phyloP scores from a whole-genome alignment of 2,797 vertebrate genomes.

The Periparus ater region DNA sequence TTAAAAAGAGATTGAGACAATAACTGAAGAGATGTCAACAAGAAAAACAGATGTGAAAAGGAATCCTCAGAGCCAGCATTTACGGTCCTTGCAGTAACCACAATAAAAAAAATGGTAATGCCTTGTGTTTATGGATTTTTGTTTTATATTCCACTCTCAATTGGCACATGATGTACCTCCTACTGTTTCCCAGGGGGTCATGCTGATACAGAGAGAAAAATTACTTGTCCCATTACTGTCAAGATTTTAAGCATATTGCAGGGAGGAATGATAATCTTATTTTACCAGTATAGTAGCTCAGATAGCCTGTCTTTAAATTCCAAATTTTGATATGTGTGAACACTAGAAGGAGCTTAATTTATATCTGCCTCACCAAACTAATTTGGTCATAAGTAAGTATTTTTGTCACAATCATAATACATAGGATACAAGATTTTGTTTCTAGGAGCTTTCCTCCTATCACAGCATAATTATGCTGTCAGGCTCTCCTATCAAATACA shows the following conservation, averaged over 20 bases:
- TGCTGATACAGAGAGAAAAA: background rate
- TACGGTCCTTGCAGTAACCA: background rate
- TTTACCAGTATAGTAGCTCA: background rate
- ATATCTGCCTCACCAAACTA: background rate
- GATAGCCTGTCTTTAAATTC: background rate
- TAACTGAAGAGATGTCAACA: background rate
- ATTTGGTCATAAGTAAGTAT: background rate
- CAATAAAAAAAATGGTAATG: background rate
- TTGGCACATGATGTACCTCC: background rate
- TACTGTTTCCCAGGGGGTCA: background rate
- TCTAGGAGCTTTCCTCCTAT: background rate
- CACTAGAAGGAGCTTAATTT: background rate
- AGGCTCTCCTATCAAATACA: background rate
- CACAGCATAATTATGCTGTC: background rate
- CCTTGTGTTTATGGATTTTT: background rate
- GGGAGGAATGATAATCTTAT: background rate
- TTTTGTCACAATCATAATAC: background rate
- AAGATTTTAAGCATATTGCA: background rate
- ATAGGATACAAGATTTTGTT: background rate
- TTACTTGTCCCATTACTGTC: background rate
- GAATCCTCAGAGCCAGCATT: background rate
- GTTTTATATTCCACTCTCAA: background rate
- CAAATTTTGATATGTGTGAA: background rate
- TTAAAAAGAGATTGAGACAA: background rate
- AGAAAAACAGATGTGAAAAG: background rate